Evolutionary conservation across 1,140 invertebrate genomes (phyloP).

Genomic region (Drosophila eugracilis): DNA sequence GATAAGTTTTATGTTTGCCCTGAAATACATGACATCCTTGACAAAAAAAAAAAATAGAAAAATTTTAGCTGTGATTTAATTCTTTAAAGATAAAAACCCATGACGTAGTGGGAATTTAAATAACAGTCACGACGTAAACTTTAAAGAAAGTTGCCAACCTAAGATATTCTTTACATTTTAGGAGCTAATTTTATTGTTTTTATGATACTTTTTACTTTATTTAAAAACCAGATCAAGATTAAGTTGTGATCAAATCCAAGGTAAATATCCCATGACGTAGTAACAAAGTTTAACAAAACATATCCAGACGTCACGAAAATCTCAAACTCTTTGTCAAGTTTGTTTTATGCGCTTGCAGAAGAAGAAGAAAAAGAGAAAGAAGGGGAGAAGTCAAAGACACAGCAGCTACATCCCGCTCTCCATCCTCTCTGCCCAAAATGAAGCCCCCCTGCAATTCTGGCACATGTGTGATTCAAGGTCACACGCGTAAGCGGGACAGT

Average conservation of each 20-base stretch:
- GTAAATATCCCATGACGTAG: background rate
- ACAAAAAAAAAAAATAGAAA: background rate
- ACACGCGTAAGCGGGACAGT: conserved; percentile 44
- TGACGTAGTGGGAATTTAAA: too few species aligned
- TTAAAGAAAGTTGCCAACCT: too few species aligned
- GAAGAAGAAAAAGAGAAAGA: background rate
- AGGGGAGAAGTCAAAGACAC: conserved; percentile 3
- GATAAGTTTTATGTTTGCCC: too few species aligned
- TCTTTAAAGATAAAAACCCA: too few species aligned
- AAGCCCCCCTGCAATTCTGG: conserved; percentile 59
- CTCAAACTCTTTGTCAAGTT: conserved; percentile 22
- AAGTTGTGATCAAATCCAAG: background rate
- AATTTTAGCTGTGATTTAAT: background rate
- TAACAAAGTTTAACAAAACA: background rate
- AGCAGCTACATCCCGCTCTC: conserved; percentile 13
- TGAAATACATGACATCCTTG: too few species aligned
- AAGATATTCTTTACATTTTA: too few species aligned
- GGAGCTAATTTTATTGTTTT: too few species aligned
- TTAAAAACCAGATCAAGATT: too few species aligned
- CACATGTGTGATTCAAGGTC: conserved; percentile 71
- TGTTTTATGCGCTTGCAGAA: conserved; percentile 13
- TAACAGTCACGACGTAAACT: too few species aligned
- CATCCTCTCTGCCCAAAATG: conserved; percentile 3
- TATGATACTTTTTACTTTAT: too few species aligned
- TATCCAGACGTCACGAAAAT: conserved; percentile 29